Evolutionary conservation across 2,113 vertebrate species (phyloP).

Genomic region (Terrapene triunguis): DNA sequence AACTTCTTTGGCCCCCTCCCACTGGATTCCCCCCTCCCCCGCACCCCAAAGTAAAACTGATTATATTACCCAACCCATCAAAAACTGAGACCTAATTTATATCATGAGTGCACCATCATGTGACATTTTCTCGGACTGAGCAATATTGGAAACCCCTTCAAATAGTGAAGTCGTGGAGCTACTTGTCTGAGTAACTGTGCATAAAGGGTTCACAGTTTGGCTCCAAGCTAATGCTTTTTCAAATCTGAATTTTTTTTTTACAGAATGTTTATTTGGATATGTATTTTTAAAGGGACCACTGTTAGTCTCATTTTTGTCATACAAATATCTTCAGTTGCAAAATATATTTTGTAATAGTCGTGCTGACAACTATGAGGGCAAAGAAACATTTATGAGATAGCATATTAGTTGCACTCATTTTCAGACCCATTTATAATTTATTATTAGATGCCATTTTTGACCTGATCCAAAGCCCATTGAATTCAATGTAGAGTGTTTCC

Average conservation of each 20-base stretch:
- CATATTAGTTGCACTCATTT: neutral
- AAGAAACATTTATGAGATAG: neutral
- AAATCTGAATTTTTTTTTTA: neutral
- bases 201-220: neutral
- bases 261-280: neutral
- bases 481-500: neutral
- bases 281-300: neutral
- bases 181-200: neutral
- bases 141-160: neutral
- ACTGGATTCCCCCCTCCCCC: neutral
- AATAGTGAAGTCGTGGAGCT: neutral
- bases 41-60: neutral
- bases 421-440: neutral
- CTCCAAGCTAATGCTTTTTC: neutral
- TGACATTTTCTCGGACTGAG: neutral
- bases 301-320: neutral
- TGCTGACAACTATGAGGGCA: neutral
- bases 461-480: neutral
- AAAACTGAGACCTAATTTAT: neutral
- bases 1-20: neutral
- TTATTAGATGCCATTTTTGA: neutral
- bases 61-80: neutral
- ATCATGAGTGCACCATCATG: neutral
- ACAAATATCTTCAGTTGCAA: neutral
- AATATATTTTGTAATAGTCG: neutral